Conservation (phyloP, 2,888 invertebrate species). For the Drosophila cracens region DNA sequence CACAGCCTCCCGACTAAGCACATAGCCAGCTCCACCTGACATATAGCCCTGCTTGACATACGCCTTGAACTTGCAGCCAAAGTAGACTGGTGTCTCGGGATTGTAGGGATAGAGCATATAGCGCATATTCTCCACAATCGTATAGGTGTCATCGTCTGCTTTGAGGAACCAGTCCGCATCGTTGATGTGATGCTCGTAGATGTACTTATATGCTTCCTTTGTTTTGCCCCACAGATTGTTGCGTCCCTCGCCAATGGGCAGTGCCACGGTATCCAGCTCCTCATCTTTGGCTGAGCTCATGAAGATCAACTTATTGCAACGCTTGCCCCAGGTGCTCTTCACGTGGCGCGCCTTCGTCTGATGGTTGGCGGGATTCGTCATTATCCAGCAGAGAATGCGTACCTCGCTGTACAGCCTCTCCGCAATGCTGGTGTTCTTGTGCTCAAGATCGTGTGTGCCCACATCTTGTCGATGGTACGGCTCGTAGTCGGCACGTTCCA, state of each 20-base stretch:
- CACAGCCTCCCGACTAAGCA: conserved; percentile 20
- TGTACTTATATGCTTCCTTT: conserved; percentile 23
- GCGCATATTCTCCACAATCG: conserved; percentile 21
- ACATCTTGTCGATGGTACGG: background rate
- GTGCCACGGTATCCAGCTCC: conserved; percentile 8
- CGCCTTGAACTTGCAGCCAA: conserved; percentile 23
- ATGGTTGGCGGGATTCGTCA: conserved; percentile 13
- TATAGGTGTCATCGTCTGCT: conserved; percentile 31
- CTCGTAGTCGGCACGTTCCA: background rate
- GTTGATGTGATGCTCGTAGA: conserved; percentile 23
- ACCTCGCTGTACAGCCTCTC: conserved; percentile 5
- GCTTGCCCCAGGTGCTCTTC: conserved; percentile 28
- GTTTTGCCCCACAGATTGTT: conserved; percentile 13
- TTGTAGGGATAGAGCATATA: conserved; percentile 27
- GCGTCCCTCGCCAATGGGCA: conserved; percentile 8
- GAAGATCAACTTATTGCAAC: conserved; percentile 28
- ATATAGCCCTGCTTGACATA: conserved; percentile 27
- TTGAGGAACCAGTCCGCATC: conserved; percentile 34
- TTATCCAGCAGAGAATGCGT: conserved; percentile 24
- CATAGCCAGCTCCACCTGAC: conserved; percentile 33
- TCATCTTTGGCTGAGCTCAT: conserved; percentile 26
- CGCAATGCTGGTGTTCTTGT: background rate
- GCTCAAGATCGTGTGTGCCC: background rate
- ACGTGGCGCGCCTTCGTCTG: conserved; percentile 14
- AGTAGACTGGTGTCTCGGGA: conserved; percentile 19